These are phyloP conservation scores for Stegophylla sp. DNA, from an alignment of 2,888 invertebrate species.

Conservation along the genomic window DNA sequence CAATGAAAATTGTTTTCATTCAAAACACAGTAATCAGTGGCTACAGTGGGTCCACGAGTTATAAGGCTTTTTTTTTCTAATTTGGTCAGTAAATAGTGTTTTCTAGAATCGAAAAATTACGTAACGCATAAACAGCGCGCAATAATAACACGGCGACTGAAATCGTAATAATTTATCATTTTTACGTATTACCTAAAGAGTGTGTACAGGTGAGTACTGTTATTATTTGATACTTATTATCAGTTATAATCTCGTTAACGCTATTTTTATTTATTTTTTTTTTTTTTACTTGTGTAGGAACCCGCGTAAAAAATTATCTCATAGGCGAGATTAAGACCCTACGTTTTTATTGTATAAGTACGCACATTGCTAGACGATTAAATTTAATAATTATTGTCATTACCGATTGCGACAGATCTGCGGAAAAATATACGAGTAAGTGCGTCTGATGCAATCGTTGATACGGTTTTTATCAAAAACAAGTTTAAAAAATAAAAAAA, in stretches of 20 bases:
- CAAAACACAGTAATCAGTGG: neutral
- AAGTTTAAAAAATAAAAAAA: too few relatives aligned
- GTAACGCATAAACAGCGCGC: neutral
- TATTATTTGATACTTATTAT: conserved; percentile 38
- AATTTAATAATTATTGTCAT: too few relatives aligned
- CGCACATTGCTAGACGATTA: too few relatives aligned
- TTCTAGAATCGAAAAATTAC: conserved; percentile 23
- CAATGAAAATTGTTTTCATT: conserved; percentile 14
- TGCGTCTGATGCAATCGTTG: too few relatives aligned
- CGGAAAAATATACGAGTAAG: too few relatives aligned
- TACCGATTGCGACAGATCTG: too few relatives aligned
- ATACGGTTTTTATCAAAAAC: too few relatives aligned
- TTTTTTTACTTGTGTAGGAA: too few relatives aligned
- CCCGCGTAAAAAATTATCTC: too few relatives aligned
- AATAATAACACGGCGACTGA: conserved; percentile 12
- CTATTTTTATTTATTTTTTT: too few relatives aligned
- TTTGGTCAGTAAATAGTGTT: conserved; percentile 6
- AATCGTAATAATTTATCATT: conserved; percentile 41
- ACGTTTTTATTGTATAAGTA: too few relatives aligned
- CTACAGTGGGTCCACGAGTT: neutral
- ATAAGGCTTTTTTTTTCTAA: neutral
- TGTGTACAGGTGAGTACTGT: conserved; percentile 10
- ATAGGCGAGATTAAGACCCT: too few relatives aligned
- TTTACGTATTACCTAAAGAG: neutral
- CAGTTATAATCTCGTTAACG: conserved; percentile 22